Evolutionary conservation across 1,140 invertebrate species (phyloP).

Genomic region (Drosophila equinoxialis): DNA sequence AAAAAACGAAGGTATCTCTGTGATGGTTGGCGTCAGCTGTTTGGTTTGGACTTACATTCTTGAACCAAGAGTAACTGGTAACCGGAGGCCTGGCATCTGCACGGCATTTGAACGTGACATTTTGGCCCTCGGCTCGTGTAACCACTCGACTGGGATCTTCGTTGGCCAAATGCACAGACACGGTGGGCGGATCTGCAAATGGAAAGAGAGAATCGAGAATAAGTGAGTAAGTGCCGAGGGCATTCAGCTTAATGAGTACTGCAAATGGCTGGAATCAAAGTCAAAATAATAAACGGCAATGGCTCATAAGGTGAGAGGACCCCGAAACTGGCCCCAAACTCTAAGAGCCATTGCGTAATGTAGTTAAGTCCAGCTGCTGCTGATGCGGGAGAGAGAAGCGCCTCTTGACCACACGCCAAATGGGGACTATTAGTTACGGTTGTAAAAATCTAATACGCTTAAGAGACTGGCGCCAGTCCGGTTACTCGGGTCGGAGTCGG

Average conservation of each 20-base stretch:
- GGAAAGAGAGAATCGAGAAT: constrained; percentile 5
- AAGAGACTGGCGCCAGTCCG: constrained; percentile 66
- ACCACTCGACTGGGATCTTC: constrained; percentile 82
- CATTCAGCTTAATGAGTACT: constrained; percentile 78
- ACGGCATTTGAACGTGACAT: constrained; percentile 82
- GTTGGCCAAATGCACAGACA: constrained; percentile 83
- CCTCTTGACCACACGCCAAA: constrained; percentile 76
- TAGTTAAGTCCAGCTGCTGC: constrained; percentile 71
- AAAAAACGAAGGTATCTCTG: constrained; percentile 31
- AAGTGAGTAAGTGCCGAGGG: constrained; percentile 41
- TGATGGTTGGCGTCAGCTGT: constrained; percentile 66
- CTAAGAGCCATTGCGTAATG: constrained; percentile 61
- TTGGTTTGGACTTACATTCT: constrained; percentile 78
- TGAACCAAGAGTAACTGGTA: constrained; percentile 82
- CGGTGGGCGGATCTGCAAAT: constrained; percentile 80
- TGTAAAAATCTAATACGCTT: constrained; percentile 80
- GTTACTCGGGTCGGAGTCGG: constrained; percentile 18
- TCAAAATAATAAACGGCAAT: constrained; percentile 82
- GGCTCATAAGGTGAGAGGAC: constrained; percentile 69
- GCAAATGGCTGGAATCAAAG: constrained; percentile 80
- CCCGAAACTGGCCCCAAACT: not conserved
- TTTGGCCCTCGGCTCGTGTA: constrained; percentile 81
- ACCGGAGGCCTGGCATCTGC: constrained; percentile 82
- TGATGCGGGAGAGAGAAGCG: constrained; percentile 3
- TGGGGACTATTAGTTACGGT: constrained; percentile 82